Evolutionary conservation across 2,888 invertebrate species (phyloP).

Genomic region (Conchocele bisecta): DNA sequence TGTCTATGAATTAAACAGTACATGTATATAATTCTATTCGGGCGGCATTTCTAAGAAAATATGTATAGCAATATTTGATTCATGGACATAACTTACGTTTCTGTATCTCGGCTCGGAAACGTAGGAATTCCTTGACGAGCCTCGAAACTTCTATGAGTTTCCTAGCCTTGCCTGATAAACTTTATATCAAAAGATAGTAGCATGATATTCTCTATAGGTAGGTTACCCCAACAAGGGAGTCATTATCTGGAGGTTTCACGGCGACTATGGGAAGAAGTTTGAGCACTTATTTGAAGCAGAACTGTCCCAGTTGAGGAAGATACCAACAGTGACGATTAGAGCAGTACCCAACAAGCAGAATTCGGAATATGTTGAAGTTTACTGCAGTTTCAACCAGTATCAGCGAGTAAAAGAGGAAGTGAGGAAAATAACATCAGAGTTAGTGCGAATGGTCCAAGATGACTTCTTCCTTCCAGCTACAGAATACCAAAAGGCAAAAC

Average conservation of each 20-base stretch:
- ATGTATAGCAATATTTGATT: too few relatives aligned
- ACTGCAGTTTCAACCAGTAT: conserved; percentile 46
- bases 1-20: too few relatives aligned
- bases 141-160: too few relatives aligned
- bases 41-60: too few relatives aligned
- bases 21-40: too few relatives aligned
- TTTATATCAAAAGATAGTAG: too few relatives aligned
- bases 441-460: conserved; percentile 39
- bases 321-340: conserved; percentile 46
- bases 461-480: conserved; percentile 51
- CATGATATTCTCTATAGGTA: too few relatives aligned
- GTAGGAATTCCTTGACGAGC: too few relatives aligned
- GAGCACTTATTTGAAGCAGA: conserved; percentile 50
- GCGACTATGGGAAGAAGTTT: conserved; percentile 54
- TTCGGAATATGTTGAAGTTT: conserved; percentile 50
- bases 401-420: conserved; percentile 44
- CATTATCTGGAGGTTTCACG: conserved; percentile 57
- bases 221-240: conserved; percentile 53
- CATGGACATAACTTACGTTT: too few relatives aligned
- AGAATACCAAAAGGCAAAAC: conserved; percentile 43
- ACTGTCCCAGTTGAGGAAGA: conserved; percentile 34
- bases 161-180: too few relatives aligned
- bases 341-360: conserved; percentile 50
- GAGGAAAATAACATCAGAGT: conserved; percentile 29
- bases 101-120: too few relatives aligned